Evolutionary conservation across 2,113 vertebrate genomes (phyloP), one percentile per base, ranked within the genome.

Genomic region (Nyctereutes procyonoides): DNA sequence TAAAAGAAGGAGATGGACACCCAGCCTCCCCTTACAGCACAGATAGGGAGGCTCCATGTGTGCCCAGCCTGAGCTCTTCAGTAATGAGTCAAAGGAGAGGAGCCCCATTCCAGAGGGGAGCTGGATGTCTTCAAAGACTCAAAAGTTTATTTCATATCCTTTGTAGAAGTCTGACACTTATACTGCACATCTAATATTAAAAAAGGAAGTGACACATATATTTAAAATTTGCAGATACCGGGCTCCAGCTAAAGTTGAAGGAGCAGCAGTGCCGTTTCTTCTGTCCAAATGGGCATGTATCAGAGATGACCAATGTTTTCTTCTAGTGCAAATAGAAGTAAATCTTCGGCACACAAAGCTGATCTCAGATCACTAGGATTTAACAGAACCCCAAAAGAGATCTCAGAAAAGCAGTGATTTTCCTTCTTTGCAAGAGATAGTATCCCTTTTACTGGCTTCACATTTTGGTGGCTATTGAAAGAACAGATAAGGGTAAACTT

Each of bases 361-460:
- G 8, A 80, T 60, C 22, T 55, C 22, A 7, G 8, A 5, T 53
- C 32, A 1, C 13, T 79, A 4, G 28, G 43, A 91, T 81, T 94
- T 92, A 88, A 91, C 19, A 67, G 32, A 76, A 73, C 15, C 26
- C 0, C 5, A 56, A 56, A 28, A 53, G 90, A 53, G 53, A 48
- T 73, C 93, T 95, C 22, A 87, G 96, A 74, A 95, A 95, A 93
- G 62, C 12, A 88, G 30, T 20, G 51, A 83, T 63, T 93, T 71
- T 83, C 28, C 8, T 77, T 79, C 32, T 88, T 38, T 95, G 32
- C 60, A 77, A 81, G 53, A 91, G 12, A 56, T 48, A 82, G 28
- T 65, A 56, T 26, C 93, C 5, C n/a, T 95, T 87, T 67, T 58
- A 19, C 28, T 71, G 43, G 32, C n/a, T 92, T 96, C 62, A 82